A percentile compares a stretch with the other conserved stretches of the same genome.
phyloP scores from a whole-genome alignment of 2,888 invertebrate genomes.

The Allygus modestus region DNA sequence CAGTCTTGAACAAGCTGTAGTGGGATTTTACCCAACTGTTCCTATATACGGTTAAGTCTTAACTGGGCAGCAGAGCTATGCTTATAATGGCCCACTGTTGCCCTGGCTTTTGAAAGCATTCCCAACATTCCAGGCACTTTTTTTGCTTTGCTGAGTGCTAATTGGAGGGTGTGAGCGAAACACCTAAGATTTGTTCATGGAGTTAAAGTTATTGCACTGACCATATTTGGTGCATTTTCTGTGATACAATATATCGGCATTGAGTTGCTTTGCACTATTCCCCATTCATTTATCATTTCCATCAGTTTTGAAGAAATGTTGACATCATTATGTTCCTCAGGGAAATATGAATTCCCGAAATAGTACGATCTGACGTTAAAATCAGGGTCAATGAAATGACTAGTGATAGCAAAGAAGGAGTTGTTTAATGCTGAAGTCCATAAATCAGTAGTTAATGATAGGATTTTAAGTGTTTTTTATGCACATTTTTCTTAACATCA shows the following conservation, averaged over 20 bases:
- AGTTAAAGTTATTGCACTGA: not conserved
- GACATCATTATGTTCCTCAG: not conserved
- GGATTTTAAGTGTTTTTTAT: not conserved
- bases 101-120: conserved; percentile 21
- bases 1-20: conserved; percentile 6
- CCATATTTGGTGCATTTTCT: conserved; percentile 31
- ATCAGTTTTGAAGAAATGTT: not conserved
- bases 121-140: not conserved
- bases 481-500: not conserved
- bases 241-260: conserved; percentile 10
- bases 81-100: conserved; percentile 16
- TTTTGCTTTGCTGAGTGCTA: not conserved
- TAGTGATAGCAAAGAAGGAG: not conserved
- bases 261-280: not conserved
- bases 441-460: not conserved
- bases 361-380: not conserved
- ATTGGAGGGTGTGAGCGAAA: not conserved
- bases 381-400: not conserved
- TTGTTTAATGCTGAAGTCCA: not conserved
- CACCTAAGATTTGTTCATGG: conserved; percentile 7
- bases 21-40: not conserved
- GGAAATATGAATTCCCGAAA: not conserved
- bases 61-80: not conserved
- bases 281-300: not conserved
- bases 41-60: not conserved